phyloP scores from a whole-genome alignment of 2,113 vertebrate species.

The Heterochromis multidens region DNA sequence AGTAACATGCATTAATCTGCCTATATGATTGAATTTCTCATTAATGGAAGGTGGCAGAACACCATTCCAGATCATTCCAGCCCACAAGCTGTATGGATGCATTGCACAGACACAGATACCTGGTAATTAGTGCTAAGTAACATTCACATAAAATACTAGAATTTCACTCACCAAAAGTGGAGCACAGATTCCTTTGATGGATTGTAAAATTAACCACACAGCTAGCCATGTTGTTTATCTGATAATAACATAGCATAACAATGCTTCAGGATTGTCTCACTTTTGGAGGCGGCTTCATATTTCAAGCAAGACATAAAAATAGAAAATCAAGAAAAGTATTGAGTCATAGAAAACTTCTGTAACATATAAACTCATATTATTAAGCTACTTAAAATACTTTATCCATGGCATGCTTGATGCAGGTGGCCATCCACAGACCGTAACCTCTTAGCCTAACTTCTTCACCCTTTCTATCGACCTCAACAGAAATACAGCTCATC shows the following conservation, averaged over 20 bases:
- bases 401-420: neutral
- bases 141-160: neutral
- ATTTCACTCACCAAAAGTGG: neutral
- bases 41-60: neutral
- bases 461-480: conserved; percentile 11
- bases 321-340: neutral
- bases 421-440: neutral
- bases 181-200: too few relatives aligned
- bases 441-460: neutral
- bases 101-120: too few relatives aligned
- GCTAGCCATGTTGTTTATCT: too few relatives aligned
- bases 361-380: neutral
- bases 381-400: neutral
- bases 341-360: neutral
- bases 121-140: neutral
- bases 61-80: neutral
- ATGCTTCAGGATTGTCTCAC: neutral
- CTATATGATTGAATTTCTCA: neutral
- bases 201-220: neutral
- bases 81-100: neutral
- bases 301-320: neutral
- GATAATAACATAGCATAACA: neutral
- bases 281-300: neutral
- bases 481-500: neutral
- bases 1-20: neutral